Percentiles rank a stretch among this genome's conserved stretches.
phyloP scores from a whole-genome alignment of 1,140 invertebrate genomes.

The Temnothorax curvispinosus region DNA sequence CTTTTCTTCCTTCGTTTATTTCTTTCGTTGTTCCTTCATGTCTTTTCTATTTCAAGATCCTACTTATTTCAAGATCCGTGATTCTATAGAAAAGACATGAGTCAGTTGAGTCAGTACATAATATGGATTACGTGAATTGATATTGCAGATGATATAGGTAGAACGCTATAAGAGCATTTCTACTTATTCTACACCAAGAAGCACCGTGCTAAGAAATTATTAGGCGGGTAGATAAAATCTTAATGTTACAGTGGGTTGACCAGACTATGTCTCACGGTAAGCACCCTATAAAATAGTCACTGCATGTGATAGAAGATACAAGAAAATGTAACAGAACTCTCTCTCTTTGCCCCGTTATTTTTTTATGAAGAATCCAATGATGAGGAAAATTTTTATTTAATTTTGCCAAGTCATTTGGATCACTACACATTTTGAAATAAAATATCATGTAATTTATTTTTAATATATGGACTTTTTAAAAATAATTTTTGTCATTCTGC shows the following conservation, averaged over 20 bases:
- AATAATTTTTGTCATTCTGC: neutral
- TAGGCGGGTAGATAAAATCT: neutral
- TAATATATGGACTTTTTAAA: neutral
- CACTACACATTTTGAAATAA: neutral
- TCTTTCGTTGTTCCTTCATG: neutral
- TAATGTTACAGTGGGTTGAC: neutral
- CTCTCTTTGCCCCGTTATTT: neutral
- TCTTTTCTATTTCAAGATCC: no score
- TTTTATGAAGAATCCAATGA: neutral
- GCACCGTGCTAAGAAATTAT: neutral
- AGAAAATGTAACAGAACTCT: neutral
- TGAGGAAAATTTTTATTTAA: neutral
- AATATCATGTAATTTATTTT: neutral
- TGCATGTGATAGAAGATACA: neutral
- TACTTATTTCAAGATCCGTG: neutral
- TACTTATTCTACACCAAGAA: neutral
- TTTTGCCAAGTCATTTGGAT: neutral
- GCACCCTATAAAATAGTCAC: neutral
- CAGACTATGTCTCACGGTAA: neutral
- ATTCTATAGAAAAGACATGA: neutral
- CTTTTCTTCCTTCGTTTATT: no score
- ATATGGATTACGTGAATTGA: neutral
- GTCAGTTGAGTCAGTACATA: neutral
- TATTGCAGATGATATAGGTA: neutral
- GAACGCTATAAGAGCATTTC: neutral